Evolutionary conservation across 2,888 invertebrate genomes (phyloP), one percentile per base, ranked within the genome.

Genomic region (Drosophila prostipennis): DNA sequence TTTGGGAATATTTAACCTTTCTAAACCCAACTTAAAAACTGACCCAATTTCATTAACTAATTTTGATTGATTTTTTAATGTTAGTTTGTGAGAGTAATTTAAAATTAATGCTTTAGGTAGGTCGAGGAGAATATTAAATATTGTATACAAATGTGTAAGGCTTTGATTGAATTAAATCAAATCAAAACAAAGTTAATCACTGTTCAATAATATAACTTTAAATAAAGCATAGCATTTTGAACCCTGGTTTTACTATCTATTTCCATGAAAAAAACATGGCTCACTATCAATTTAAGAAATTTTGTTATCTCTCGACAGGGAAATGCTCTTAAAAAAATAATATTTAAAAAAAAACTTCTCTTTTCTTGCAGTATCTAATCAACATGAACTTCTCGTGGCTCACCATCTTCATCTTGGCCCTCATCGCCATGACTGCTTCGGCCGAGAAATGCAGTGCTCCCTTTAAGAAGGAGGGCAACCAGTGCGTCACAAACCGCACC

Each of bases 331-430:
- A 11, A 40, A 0, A 0, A 14, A 19, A 5, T 16, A 5, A 42
- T 11, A 14, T 19, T 39, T 39, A 3, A 42, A 11, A 11, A 40
- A 39, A 2, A 2, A 39, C 19, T 3, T 23, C 1, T 3, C 0
- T 26, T n/a, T 5, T 2, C 13, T 56, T 53, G 2, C 42, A 63
- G 71, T 26, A 23, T 52, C 11, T 6, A 51, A 67, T 48, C 54
- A 78, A 55, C 43, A 90, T 91, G 90, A 90, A 91, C 53, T 85
- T 90, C 69, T 67, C 83, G 13, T 89, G 85, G 77, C 77, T 86
- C 36, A 72, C 86, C 19, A 70, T 85, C 13, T 54, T 91, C n/a
- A 67, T 91, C 39, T 84, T 91, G 43, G 88, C 88, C 40, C 61
- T 91, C 36, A 52, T 89, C 11, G 87, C 84, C 6, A 67, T 79